Evolutionary conservation across 1,140 invertebrate species (phyloP).

Genomic region (Alviniconcha marisindica): DNA sequence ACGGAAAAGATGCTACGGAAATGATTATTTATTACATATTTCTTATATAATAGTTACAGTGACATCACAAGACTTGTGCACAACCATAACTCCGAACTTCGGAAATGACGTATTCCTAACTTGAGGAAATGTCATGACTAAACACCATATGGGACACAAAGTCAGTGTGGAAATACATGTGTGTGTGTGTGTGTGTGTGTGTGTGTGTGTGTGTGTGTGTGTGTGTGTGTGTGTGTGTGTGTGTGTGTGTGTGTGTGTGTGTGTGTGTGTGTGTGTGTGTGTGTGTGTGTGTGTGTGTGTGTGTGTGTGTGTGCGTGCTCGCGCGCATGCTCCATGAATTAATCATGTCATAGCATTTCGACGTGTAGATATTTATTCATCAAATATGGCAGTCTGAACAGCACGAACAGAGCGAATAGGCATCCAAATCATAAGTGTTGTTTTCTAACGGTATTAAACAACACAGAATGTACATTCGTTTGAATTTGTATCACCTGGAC

Average conservation of each 20-base stretch:
- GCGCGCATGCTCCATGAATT: not conserved
- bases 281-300: not conserved
- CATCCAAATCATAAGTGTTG: not conserved
- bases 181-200: not conserved
- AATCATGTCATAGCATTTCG: not conserved
- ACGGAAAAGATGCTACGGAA: no score
- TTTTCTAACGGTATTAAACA: not conserved
- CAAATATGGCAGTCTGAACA: no score
- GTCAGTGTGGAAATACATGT: not conserved
- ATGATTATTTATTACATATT: no score
- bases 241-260: not conserved
- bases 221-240: slow-evolving; percentile 12
- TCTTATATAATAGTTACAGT: no score
- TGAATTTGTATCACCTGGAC: not conserved
- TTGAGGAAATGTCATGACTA: no score
- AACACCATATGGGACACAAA: not conserved
- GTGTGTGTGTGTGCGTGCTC: not conserved
- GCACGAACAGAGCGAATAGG: no score
- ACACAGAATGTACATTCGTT: not conserved
- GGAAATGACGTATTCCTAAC: no score
- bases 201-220: not conserved
- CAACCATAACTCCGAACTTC: no score
- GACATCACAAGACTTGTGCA: no score
- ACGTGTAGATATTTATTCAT: not conserved
- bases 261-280: slow-evolving; percentile 4